phyloP scores from a whole-genome alignment of 2,888 invertebrate species.

The Drosophila anomalata region DNA sequence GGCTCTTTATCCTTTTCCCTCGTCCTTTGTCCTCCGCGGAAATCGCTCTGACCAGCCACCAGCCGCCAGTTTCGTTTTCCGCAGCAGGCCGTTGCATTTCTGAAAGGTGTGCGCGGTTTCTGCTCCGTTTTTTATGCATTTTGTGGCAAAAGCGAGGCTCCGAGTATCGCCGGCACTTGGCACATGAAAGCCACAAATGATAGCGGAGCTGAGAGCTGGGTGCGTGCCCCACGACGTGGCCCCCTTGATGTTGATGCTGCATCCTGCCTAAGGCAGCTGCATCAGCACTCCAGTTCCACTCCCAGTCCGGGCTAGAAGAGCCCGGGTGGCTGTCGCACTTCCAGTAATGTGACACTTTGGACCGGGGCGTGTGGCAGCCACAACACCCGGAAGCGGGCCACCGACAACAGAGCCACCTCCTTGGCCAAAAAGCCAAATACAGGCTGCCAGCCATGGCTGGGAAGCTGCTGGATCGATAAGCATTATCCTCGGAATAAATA shows the following conservation, averaged over 20 bases:
- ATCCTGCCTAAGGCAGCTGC: slow-evolving; percentile 2
- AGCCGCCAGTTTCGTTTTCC: slow-evolving; percentile 33
- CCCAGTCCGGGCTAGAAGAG: slow-evolving; percentile 3
- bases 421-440: slow-evolving; percentile 44
- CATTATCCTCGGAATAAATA: background rate
- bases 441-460: slow-evolving; percentile 19
- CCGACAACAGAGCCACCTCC: slow-evolving; percentile 26
- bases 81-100: slow-evolving; percentile 49
- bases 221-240: slow-evolving; percentile 22
- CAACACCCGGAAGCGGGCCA: slow-evolving; percentile 23
- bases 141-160: background rate
- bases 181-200: slow-evolving; percentile 63
- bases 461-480: slow-evolving; percentile 28
- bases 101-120: slow-evolving; percentile 43
- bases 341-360: slow-evolving; percentile 66
- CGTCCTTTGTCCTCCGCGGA: background rate
- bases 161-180: slow-evolving; percentile 27
- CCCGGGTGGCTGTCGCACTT: slow-evolving; percentile 37
- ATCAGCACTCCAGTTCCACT: slow-evolving; percentile 22
- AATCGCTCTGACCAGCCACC: background rate
- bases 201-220: slow-evolving; percentile 43
- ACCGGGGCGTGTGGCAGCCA: slow-evolving; percentile 40
- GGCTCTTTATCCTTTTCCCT: slow-evolving; percentile 8
- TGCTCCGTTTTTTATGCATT: slow-evolving; percentile 45
- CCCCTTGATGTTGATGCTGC: no score